Base-by-base conservation (phyloP, 1,140 invertebrate species). In the Drosophila nigrodunni region DNA sequence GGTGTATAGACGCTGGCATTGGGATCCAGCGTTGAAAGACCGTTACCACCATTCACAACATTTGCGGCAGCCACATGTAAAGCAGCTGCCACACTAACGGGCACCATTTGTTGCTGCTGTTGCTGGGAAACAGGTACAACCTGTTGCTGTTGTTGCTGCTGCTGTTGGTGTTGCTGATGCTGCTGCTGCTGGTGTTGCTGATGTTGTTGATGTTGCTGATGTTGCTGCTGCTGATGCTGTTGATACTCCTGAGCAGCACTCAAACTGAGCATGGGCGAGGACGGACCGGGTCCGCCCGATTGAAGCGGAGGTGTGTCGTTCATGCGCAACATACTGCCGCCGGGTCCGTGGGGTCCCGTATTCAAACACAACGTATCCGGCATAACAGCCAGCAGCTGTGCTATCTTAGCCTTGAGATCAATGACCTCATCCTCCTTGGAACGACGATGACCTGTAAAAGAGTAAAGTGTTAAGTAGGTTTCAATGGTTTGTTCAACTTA, bases 1-100 rank as follows among this genome's bases (percentile, higher is more conserved):
- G 97, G 97, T 61, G 97, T 98, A 93, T 98, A 98, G 73, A 96
- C 97, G 68, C 96, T 96, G 65, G 97, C 97, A 93, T 98, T 98
- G 49, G 97, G 97, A 94, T 98, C 97, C 67, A 98, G 94, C 75
- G 95, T 96, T 11, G 96, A 97, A 54, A 94, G 66, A 10, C 78
- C 77, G 34, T 67, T 74, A 11, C 70, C 68, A 5, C 66, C 70
- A 46, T 81, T 77, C 8, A 77, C 80, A 7, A 57, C 80, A 73
- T 83, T 80, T 7, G 78, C 82, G 21, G 76, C 80, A 43, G 82
- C 77, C 43, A 91, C 80, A 61, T 81, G 79, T 0, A 91, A 57
- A 10, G 88, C 77, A 46, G 83, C 77, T n/a, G 81, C 81, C 37
- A 91, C 85, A 43, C 82, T 88, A 5, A 92, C 88, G 8, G 83